Base-by-base conservation (phyloP, 2,113 vertebrate species). In the Scalopus aquaticus region DNA sequence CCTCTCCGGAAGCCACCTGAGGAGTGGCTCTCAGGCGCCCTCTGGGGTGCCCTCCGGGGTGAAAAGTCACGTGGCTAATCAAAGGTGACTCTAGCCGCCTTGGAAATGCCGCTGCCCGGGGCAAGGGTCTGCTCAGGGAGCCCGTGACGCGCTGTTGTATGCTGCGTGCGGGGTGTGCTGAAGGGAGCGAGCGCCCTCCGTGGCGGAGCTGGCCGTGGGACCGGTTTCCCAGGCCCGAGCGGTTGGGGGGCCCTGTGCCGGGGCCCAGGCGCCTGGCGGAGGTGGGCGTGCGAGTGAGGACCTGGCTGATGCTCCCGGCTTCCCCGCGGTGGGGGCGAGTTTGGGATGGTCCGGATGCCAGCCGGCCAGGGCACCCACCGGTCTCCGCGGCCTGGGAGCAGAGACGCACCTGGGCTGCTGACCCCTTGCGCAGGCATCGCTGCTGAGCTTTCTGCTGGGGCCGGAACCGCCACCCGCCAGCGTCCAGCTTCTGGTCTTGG, bases 311-410 rank as follows among this genome's bases (percentile, higher is more conserved):
- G 56, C 56, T 58, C 56, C 56, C 93, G 32, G 87, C 90, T 56
- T 91, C 95, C 94, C 64, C 32, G 30, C 92, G 69, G 32, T 3
- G 82, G 84, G 78, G 93, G 72, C 58, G 91, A 37, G 35, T 64
- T n/a, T n/a, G n/a, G n/a, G n/a, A n/a, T n/a, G n/a, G n/a, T n/a
- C n/a, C n/a, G n/a, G n/a, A n/a, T n/a, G n/a, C n/a, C n/a, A n/a
- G n/a, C n/a, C n/a, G n/a, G n/a, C 60, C 37, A 24, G 0, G 62
- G 30, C 54, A 54, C 73, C 62, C 24, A 80, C 93, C 70, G 72
- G 89, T 70, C 91, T 44, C 20, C 46, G 3, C 58, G 37, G 5
- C 30, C 44, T 49, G 13, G 16, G 44, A 35, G 46, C 16, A 42
- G 86, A 62, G 69, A 32, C 39, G 42, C 74, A 12, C 62, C 64